Conservation (phyloP, 2,113 vertebrate genomes). For the Seriola quinqueradiata region DNA sequence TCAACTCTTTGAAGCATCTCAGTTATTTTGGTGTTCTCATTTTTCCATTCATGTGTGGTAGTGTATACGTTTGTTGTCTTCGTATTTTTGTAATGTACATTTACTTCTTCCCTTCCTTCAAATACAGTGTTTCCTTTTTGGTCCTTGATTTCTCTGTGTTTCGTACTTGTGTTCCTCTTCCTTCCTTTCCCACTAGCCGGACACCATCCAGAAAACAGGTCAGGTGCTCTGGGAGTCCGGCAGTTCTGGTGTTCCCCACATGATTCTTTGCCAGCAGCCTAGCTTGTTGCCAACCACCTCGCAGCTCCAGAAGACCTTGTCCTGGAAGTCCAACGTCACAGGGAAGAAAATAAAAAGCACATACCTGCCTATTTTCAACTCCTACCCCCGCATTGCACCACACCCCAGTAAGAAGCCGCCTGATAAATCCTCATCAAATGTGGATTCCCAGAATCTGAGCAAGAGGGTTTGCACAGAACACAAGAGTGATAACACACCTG, state of each 20-base stretch:
- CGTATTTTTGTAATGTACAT: background rate
- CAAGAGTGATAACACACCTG: slow-evolving; percentile 48
- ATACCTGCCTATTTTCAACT: slow-evolving; percentile 79
- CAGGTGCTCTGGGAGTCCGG: slow-evolving; percentile 48
- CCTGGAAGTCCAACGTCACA: slow-evolving; percentile 26
- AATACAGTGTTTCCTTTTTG: background rate
- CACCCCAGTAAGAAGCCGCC: slow-evolving; percentile 76
- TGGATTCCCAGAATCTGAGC: slow-evolving; percentile 67
- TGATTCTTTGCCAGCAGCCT: slow-evolving; percentile 77
- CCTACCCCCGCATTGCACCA: slow-evolving; percentile 81
- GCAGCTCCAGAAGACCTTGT: slow-evolving; percentile 46
- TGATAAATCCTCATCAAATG: slow-evolving; percentile 46
- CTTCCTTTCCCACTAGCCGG: slow-evolving; percentile 55
- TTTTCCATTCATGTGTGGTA: too few relatives aligned
- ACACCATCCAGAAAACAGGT: slow-evolving; percentile 51
- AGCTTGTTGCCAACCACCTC: slow-evolving; percentile 26
- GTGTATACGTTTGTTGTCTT: background rate
- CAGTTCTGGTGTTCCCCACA: slow-evolving; percentile 31
- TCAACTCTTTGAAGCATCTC: too few relatives aligned
- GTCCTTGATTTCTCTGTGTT: background rate
- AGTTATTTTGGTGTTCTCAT: background rate
- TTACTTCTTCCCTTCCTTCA: background rate
- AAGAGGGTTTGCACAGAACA: slow-evolving; percentile 75
- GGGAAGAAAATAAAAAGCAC: slow-evolving; percentile 60
- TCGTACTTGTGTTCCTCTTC: background rate